Evolutionary conservation across 2,113 vertebrate species (phyloP).

Genomic region (Nothoprocta perdicaria): DNA sequence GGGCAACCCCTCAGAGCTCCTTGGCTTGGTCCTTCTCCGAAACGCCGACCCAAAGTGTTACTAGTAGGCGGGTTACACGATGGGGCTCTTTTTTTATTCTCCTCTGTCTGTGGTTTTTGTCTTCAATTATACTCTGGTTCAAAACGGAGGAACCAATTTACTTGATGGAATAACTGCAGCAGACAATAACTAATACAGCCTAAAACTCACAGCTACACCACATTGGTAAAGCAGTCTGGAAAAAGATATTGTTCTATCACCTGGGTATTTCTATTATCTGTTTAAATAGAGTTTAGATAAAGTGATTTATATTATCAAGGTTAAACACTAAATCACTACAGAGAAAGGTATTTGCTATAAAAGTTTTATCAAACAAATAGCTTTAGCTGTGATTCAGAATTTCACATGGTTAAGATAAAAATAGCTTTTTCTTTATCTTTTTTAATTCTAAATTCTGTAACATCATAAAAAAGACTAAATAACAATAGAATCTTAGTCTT

Average conservation of each 20-base stretch:
- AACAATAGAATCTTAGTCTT: constrained; percentile 57
- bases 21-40: background rate
- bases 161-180: background rate
- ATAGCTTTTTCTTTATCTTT: constrained; percentile 58
- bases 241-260: background rate
- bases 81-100: background rate
- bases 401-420: constrained; percentile 42
- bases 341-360: background rate
- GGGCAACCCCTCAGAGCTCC: background rate
- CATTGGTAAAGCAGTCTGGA: background rate
- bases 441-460: constrained; percentile 66
- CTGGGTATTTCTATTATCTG: constrained; percentile 27
- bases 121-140: background rate
- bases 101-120: background rate
- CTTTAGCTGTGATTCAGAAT: background rate
- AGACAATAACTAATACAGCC: background rate
- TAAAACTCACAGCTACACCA: background rate
- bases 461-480: constrained; percentile 62
- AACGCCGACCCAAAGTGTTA: background rate
- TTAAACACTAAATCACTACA: constrained; percentile 5
- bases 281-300: background rate
- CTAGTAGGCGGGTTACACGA: background rate
- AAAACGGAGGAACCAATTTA: background rate
- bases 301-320: background rate
- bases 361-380: constrained; percentile 7